Conservation (phyloP, 1,140 invertebrate genomes). For the Atta cephalotes region DNA sequence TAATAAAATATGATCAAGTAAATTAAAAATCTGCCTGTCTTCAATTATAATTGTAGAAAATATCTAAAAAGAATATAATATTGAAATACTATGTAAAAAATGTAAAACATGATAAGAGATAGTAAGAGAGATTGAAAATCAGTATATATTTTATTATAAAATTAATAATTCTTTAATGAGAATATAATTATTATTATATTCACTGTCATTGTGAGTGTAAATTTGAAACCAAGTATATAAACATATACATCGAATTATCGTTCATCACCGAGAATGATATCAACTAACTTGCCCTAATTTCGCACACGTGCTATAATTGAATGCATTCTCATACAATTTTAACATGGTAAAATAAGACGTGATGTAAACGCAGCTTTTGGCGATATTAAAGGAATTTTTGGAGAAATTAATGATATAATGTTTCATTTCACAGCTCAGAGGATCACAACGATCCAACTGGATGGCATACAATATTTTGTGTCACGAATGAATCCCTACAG, state of each 20-base stretch:
- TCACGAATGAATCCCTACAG: slow-evolving; percentile 95
- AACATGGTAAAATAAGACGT: background rate
- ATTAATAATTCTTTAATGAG: background rate
- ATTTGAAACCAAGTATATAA: background rate
- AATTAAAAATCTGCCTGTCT: background rate
- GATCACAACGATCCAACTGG: slow-evolving; percentile 94
- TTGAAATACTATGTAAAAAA: background rate
- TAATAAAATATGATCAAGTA: background rate
- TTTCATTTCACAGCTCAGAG: slow-evolving; percentile 89
- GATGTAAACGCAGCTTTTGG: background rate
- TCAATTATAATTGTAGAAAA: background rate
- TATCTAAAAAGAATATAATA: background rate
- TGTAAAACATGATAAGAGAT: background rate
- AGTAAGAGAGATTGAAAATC: background rate
- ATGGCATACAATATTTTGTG: slow-evolving; percentile 95
- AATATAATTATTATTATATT: background rate
- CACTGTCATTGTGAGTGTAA: background rate
- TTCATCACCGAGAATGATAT: slow-evolving; percentile 11
- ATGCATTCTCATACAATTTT: background rate
- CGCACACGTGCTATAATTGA: slow-evolving; percentile 12
- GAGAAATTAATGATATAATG: background rate
- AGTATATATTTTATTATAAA: background rate
- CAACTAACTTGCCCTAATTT: slow-evolving; percentile 42
- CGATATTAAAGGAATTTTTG: background rate
- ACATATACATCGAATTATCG: background rate